Evolutionary conservation across 92 coral and sea anemone species (phyloP).

Genomic region (Galaxea fascicularis): DNA sequence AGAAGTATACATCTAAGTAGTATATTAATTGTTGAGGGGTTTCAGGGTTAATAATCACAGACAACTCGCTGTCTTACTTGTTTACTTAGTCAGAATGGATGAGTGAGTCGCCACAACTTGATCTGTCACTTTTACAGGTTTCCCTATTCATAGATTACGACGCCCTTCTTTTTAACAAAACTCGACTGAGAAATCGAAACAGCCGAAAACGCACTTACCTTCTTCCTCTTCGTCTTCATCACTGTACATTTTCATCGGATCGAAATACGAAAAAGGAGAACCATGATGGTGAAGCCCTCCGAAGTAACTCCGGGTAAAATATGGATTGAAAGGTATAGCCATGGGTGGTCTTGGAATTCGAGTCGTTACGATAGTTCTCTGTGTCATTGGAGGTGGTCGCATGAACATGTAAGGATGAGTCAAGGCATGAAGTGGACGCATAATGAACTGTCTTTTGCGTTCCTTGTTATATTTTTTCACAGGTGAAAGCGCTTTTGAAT

Average conservation of each 20-base stretch:
- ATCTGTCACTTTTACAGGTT: conserved; percentile 26
- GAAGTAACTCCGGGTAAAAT: conserved; percentile 40
- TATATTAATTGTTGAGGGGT: too few species aligned
- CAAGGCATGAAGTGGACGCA: conserved; percentile 73
- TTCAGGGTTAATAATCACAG: too few species aligned
- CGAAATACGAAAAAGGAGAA: conserved; percentile 21
- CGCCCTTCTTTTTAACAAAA: background rate
- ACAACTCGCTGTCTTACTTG: background rate
- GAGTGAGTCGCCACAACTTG: background rate
- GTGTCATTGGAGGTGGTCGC: conserved; percentile 96
- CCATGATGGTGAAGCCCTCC: conserved; percentile 55
- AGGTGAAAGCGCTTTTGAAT: conserved; percentile 37
- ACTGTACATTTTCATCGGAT: conserved; percentile 49
- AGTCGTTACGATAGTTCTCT: conserved; percentile 95
- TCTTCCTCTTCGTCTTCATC: conserved; percentile 82
- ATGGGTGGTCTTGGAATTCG: conserved; percentile 97
- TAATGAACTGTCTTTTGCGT: conserved; percentile 90
- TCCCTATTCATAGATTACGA: background rate
- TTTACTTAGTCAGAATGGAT: background rate
- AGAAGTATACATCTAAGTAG: too few species aligned
- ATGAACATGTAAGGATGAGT: conserved; percentile 90
- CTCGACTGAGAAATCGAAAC: background rate
- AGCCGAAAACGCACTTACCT: conserved; percentile 40
- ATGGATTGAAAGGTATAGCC: conserved; percentile 85
- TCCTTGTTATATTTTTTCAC: conserved; percentile 69